Percentiles rank a stretch among this genome's conserved stretches.
phyloP scores from a whole-genome alignment of 2,888 invertebrate genomes.

The Tenthredo amoena region DNA sequence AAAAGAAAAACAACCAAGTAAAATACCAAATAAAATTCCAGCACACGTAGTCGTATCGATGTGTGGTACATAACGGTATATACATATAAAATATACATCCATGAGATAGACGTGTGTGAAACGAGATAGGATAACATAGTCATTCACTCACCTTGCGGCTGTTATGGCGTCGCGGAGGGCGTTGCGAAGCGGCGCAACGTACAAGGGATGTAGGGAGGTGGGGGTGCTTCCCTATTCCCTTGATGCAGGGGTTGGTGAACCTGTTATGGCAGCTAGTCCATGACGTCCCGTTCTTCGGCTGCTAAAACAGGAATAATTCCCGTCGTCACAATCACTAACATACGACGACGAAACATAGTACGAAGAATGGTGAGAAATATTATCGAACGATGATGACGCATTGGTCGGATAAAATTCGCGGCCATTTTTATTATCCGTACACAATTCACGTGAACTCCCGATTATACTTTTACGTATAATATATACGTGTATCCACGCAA shows the following conservation, averaged over 20 bases:
- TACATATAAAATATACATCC: background rate
- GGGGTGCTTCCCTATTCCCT: constrained; percentile 70
- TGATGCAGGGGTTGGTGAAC: constrained; percentile 66
- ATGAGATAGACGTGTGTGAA: background rate
- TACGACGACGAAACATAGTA: constrained; percentile 54
- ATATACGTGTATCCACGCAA: background rate
- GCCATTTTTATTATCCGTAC: background rate
- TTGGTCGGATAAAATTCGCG: background rate
- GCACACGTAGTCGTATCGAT: background rate
- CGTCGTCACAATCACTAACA: constrained; percentile 36
- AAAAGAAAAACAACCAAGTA: background rate
- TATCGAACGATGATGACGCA: background rate
- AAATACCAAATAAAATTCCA: background rate
- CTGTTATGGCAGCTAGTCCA: constrained; percentile 69
- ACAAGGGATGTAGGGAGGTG: constrained; percentile 62
- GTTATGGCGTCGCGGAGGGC: constrained; percentile 71
- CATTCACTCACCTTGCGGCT: constrained; percentile 76
- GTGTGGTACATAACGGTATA: background rate
- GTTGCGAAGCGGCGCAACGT: constrained; percentile 67
- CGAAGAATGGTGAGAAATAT: background rate
- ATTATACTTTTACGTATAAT: background rate
- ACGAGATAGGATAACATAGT: constrained; percentile 6
- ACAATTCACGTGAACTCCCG: background rate
- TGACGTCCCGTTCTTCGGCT: constrained; percentile 69
- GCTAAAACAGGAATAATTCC: constrained; percentile 69